Base-by-base conservation (phyloP, 2,113 vertebrate genomes). In the Plotosus lineatus region DNA sequence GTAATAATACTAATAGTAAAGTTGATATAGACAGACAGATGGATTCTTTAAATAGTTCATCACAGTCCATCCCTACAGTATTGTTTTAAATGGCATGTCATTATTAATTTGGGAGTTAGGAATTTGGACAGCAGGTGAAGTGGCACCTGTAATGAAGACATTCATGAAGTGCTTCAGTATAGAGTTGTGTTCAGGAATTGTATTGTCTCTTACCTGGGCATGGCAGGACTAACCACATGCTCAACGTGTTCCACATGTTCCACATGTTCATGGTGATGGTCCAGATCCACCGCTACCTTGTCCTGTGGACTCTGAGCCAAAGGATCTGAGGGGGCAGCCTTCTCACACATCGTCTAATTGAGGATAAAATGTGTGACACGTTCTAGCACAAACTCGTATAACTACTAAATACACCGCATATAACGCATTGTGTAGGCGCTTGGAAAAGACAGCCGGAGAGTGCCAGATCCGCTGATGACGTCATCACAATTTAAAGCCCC, bases 261-360 rank as follows among this genome's bases (percentile, higher is more conserved):
- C 51, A 31, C 65, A 55, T 4, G 31, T 15, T 51, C 12, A 72
- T 72, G 50, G n/a, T 75, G 69, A 74, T 69, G 61, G 38, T 82
- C 55, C 36, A 38, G 38, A 28, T 79, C 56, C 23, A 77, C 10
- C 1, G 19, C 17, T 51, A 46, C 40, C 6, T 69, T 69, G 40
- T 46, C 65, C 14, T 69, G 40, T 15, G 65, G 40, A 69, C 65
- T 48, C 68, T 71, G 68, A 48, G n/a, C 6, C 28, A 51, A 46
- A 36, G 28, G 17, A 51, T 73, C n/a, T 60, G 58, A 42, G 15
- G 60, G 15, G 9, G 4, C 44, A 75, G 26, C 11, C 60, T 79
- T 76, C 10, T 82, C 84, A 63, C 71, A 60, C 84, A 85, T 79
- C 14, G n/a, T 60, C 80, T 85, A 50, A 76, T 60, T 31, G 9